Percentiles rank a stretch among this genome's conserved stretches.
Evolutionary conservation across 2,888 invertebrate genomes (phyloP).

Genomic region (Osmoderma eremita): DNA sequence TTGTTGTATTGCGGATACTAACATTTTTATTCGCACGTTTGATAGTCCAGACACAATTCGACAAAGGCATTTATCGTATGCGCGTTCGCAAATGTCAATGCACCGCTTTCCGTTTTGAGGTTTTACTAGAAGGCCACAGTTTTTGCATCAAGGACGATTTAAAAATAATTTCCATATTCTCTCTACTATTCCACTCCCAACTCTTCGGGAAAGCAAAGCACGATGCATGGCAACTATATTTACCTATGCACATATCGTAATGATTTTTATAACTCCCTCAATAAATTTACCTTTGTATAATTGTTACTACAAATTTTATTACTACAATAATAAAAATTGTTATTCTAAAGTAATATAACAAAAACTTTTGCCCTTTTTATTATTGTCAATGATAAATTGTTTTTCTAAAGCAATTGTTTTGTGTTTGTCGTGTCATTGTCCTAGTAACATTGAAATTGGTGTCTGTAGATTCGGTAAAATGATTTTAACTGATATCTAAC

Average conservation of each 20-base stretch:
- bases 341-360: too few relatives aligned
- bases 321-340: too few relatives aligned
- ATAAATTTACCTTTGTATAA: too few relatives aligned
- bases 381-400: too few relatives aligned
- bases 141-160: slow-evolving; percentile 19
- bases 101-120: slow-evolving; percentile 36
- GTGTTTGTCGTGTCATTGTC: too few relatives aligned
- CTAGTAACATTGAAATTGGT: too few relatives aligned
- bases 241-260: slow-evolving; percentile 5
- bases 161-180: slow-evolving; percentile 11
- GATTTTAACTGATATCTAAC: too few relatives aligned
- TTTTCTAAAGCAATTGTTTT: too few relatives aligned
- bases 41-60: slow-evolving; percentile 33
- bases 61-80: slow-evolving; percentile 27
- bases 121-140: slow-evolving; percentile 28
- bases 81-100: slow-evolving; percentile 30
- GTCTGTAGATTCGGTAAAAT: too few relatives aligned
- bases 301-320: too few relatives aligned
- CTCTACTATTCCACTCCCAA: too few relatives aligned
- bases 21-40: slow-evolving; percentile 20
- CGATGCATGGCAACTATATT: not conserved
- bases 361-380: too few relatives aligned
- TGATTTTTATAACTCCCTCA: slow-evolving; percentile 12
- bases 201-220: not conserved
- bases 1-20: slow-evolving; percentile 17